Conservation (phyloP, 2,888 invertebrate genomes). For the Bombylius discolor region DNA sequence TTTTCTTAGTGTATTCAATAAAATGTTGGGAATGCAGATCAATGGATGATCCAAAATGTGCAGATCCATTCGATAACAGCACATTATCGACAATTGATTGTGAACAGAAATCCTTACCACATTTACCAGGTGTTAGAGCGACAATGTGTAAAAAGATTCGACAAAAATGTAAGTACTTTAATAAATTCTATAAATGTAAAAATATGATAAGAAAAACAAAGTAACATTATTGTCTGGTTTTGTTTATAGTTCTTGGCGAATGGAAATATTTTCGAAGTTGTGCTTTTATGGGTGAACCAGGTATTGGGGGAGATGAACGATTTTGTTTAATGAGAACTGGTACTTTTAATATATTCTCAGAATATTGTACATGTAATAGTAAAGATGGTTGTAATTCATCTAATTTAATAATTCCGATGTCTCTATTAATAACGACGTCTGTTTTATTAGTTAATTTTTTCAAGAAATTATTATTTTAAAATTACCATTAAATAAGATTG, state of each 20-base stretch:
- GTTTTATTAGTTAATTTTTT: background rate
- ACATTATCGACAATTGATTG: conserved; percentile 79
- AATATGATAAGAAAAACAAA: too few relatives aligned
- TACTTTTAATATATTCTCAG: conserved; percentile 85
- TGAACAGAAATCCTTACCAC: conserved; percentile 45
- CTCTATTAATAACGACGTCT: background rate
- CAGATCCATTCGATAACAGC: conserved; percentile 82
- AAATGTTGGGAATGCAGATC: conserved; percentile 90
- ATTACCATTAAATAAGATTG: background rate
- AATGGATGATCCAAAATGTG: conserved; percentile 77
- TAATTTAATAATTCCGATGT: conserved; percentile 22
- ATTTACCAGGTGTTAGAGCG: conserved; percentile 55
- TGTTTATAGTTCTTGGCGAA: conserved; percentile 60
- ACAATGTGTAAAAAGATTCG: conserved; percentile 86
- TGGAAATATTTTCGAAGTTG: conserved; percentile 83
- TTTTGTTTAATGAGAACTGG: conserved; percentile 84
- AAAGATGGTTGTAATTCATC: conserved; percentile 83
- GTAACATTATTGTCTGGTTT: background rate
- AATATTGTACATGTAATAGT: conserved; percentile 84
- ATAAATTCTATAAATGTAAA: background rate
- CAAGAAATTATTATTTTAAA: background rate
- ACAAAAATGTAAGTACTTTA: conserved; percentile 57
- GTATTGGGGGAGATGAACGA: conserved; percentile 77
- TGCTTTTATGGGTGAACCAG: conserved; percentile 81
- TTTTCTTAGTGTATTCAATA: conserved; percentile 46